These are phyloP conservation scores for Heliconius congener DNA, from an alignment of 1,140 invertebrate species.

Conservation along the genomic window DNA sequence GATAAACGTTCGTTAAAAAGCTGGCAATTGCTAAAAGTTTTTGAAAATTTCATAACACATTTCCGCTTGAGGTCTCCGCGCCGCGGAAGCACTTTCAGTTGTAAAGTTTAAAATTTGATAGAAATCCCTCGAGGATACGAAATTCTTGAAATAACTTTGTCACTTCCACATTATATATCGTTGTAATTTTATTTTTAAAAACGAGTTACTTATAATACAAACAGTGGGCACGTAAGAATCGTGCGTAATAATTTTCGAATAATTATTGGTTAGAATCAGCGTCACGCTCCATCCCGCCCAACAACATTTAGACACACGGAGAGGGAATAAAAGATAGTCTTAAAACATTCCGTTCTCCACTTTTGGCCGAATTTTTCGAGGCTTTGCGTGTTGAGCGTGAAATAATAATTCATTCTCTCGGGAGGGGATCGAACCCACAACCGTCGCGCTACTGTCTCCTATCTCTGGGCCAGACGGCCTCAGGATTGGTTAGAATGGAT, in stretches of 20 bases:
- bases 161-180: background rate
- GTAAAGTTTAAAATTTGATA: conserved; percentile 47
- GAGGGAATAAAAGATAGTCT: too few species aligned
- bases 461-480: too few species aligned
- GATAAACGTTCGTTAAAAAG: conserved; percentile 27
- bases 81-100: conserved; percentile 39
- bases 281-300: too few species aligned
- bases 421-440: too few species aligned
- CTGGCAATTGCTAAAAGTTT: conserved; percentile 37
- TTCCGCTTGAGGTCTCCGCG: conserved; percentile 41
- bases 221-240: background rate
- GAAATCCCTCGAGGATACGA: conserved; percentile 38
- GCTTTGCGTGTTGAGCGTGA: too few species aligned
- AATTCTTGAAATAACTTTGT: conserved; percentile 36
- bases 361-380: too few species aligned
- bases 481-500: background rate
- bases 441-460: too few species aligned
- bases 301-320: too few species aligned
- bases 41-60: conserved; percentile 47
- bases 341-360: too few species aligned
- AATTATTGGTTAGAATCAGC: background rate
- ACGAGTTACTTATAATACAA: background rate
- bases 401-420: too few species aligned
- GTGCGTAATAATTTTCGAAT: background rate
- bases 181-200: background rate